Conservation (phyloP, 2,888 invertebrate genomes). For the Lathronympha strigana region DNA sequence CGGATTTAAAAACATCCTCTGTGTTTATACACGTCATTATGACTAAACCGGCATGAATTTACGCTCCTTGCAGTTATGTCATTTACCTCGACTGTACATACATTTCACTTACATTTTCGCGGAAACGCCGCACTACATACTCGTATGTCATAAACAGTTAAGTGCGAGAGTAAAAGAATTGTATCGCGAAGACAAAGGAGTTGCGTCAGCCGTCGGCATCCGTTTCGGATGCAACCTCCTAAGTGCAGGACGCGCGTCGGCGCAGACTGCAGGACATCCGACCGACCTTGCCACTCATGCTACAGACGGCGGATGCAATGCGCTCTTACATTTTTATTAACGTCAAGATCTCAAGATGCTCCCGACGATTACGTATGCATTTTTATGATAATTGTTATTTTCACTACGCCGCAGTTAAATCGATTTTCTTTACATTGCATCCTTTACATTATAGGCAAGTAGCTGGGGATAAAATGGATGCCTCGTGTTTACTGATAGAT, state of each 20-base stretch:
- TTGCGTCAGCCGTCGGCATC: constrained; percentile 29
- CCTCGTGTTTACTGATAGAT: too few species aligned
- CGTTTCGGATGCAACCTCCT: constrained; percentile 34
- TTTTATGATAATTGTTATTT: not conserved
- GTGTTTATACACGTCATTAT: too few species aligned
- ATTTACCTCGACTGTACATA: too few species aligned
- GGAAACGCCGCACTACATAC: constrained; percentile 1
- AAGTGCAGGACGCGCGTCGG: constrained; percentile 39
- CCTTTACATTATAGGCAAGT: too few species aligned
- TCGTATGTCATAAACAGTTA: constrained; percentile 7
- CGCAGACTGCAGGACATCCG: constrained; percentile 37
- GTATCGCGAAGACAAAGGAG: constrained; percentile 30
- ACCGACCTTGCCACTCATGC: constrained; percentile 40
- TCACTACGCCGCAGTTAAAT: too few species aligned
- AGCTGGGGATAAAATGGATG: too few species aligned
- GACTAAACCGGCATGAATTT: too few species aligned
- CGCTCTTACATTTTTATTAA: constrained; percentile 31
- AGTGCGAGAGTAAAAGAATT: constrained; percentile 22
- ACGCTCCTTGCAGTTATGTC: too few species aligned
- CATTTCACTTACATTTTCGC: not conserved
- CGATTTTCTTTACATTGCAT: too few species aligned
- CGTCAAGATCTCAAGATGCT: constrained; percentile 10
- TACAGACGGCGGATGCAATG: constrained; percentile 34
- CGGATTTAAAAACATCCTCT: too few species aligned
- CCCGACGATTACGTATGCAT: not conserved